Percentiles rank a stretch among this genome's conserved stretches.
These are phyloP conservation scores for Glaucidium brasilianum DNA, from an alignment of 2,113 vertebrate species.

Conservation along the genomic window DNA sequence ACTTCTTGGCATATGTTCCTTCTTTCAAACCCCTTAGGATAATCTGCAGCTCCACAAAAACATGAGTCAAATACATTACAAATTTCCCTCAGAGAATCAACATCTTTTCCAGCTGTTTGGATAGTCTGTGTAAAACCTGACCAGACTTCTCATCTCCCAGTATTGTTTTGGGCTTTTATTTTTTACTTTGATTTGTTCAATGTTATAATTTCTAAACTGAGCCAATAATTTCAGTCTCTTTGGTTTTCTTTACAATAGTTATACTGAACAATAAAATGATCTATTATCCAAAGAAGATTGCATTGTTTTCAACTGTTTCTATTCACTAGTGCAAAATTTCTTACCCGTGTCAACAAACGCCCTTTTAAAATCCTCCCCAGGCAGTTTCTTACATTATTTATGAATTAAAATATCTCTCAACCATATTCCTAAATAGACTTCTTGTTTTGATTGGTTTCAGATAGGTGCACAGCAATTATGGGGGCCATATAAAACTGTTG, in stretches of 20 bases:
- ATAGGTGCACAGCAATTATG: neutral
- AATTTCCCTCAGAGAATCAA: slow-evolving; percentile 81
- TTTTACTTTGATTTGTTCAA: slow-evolving; percentile 76
- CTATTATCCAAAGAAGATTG: slow-evolving; percentile 31
- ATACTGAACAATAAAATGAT: slow-evolving; percentile 43
- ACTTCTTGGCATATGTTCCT: slow-evolving; percentile 75
- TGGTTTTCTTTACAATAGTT: slow-evolving; percentile 64
- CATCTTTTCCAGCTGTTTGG: slow-evolving; percentile 86
- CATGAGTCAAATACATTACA: slow-evolving; percentile 85
- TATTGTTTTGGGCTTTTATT: slow-evolving; percentile 75
- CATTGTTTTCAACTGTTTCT: slow-evolving; percentile 53
- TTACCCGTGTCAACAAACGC: slow-evolving; percentile 12
- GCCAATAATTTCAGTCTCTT: slow-evolving; percentile 69
- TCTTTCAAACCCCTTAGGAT: slow-evolving; percentile 76
- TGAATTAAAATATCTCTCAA: slow-evolving; percentile 55
- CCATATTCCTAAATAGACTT: slow-evolving; percentile 49
- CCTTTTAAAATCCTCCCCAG: slow-evolving; percentile 33
- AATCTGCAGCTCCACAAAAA: slow-evolving; percentile 77
- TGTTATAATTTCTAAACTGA: slow-evolving; percentile 71
- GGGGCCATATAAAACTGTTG: neutral
- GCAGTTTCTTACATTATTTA: slow-evolving; percentile 60
- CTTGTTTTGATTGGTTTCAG: slow-evolving; percentile 68
- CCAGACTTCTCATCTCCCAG: slow-evolving; percentile 74
- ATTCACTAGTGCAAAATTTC: slow-evolving; percentile 34
- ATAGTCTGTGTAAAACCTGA: slow-evolving; percentile 79